These are phyloP conservation scores for Empis stercorea DNA, from an alignment of 2,888 invertebrate genomes.

Conservation along the genomic window DNA sequence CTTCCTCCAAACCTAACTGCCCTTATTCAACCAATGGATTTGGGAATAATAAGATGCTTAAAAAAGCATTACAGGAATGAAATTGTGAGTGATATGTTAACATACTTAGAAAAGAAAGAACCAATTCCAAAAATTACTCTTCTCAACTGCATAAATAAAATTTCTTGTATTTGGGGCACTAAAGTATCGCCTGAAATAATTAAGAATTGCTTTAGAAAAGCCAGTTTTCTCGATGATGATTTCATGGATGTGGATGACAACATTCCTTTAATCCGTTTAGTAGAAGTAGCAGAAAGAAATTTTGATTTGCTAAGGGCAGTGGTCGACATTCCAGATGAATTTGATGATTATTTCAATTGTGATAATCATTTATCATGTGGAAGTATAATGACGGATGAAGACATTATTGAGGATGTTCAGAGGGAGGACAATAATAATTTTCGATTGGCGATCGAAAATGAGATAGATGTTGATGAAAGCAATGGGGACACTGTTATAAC, in stretches of 20 bases:
- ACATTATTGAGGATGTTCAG: no score
- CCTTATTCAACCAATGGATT: neutral
- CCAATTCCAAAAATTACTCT: neutral
- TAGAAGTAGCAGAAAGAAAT: neutral
- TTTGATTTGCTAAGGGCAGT: neutral
- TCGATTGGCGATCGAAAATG: no score
- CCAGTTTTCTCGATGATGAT: neutral
- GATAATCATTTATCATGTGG: neutral
- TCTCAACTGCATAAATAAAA: neutral
- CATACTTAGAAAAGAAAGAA: neutral
- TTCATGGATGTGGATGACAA: neutral
- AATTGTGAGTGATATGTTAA: neutral
- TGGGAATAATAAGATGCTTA: neutral
- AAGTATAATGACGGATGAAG: neutral
- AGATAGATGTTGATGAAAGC: no score
- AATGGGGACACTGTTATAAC: no score
- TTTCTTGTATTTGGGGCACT: neutral
- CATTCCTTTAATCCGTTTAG: neutral
- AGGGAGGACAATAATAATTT: no score
- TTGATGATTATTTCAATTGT: neutral
- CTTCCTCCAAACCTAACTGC: neutral
- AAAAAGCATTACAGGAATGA: neutral
- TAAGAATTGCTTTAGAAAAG: neutral
- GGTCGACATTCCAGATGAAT: neutral
- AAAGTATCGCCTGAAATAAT: neutral